These are phyloP conservation scores for Drosophila pseudotakahashii DNA, from an alignment of 2,888 invertebrate species.

Conservation along the genomic window DNA sequence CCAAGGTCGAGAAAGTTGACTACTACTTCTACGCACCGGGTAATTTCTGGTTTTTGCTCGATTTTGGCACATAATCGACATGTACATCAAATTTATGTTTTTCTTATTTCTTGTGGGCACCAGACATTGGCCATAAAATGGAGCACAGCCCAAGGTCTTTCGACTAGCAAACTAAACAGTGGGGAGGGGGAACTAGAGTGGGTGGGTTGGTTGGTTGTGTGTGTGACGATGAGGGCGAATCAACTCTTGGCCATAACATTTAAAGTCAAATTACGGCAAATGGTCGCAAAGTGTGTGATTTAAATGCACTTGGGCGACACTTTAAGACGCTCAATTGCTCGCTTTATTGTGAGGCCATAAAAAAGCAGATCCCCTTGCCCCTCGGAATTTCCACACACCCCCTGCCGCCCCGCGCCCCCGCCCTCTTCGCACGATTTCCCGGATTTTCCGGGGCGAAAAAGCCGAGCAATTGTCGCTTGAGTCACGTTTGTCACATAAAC, in stretches of 20 bases:
- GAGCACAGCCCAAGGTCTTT: constrained; percentile 44
- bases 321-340: constrained; percentile 81
- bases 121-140: constrained; percentile 75
- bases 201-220: not conserved
- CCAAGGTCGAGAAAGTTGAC: constrained; percentile 42
- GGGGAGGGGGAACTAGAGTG: not conserved
- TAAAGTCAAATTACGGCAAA: constrained; percentile 81
- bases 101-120: constrained; percentile 47
- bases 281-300: constrained; percentile 82
- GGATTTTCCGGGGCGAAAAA: constrained; percentile 46
- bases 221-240: constrained; percentile 25
- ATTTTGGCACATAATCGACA: constrained; percentile 73
- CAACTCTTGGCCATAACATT: constrained; percentile 74
- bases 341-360: constrained; percentile 79
- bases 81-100: constrained; percentile 77
- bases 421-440: not conserved
- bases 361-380: constrained; percentile 43
- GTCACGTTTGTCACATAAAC: constrained; percentile 81
- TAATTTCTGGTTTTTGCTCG: constrained; percentile 14
- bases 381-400: not conserved
- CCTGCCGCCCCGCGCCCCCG: no score
- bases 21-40: not conserved
- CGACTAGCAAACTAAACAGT: constrained; percentile 61
- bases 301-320: constrained; percentile 81
- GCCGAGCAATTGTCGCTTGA: constrained; percentile 77